phyloP scores from a whole-genome alignment of 2,797 vertebrate genomes.

The Notolabrus celidotus region DNA sequence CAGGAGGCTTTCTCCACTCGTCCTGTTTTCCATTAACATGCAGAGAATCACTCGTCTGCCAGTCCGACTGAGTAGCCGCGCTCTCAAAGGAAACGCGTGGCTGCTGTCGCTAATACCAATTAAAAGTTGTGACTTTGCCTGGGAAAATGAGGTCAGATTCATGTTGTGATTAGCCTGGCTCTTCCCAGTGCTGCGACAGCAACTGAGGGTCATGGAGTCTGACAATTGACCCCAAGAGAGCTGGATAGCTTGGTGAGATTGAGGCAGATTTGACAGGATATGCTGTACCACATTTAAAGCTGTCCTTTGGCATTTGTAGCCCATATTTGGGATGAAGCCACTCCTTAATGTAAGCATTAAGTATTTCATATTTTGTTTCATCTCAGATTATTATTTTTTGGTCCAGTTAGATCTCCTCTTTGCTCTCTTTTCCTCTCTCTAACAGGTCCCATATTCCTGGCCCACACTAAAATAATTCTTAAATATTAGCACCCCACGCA shows the following conservation, averaged over 20 bases:
- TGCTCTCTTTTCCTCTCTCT: too few species aligned
- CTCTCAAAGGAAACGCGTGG: constrained; percentile 55
- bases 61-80: constrained; percentile 42
- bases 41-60: constrained; percentile 52
- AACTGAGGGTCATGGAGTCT: constrained; percentile 42
- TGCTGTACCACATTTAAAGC: neutral
- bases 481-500: too few species aligned
- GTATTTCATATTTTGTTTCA: too few species aligned
- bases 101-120: constrained; percentile 72
- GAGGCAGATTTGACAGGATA: constrained; percentile 3
- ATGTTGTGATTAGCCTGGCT: constrained; percentile 43
- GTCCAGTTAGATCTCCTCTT: too few species aligned
- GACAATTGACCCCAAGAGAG: constrained; percentile 28
- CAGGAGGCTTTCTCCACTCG: constrained; percentile 24
- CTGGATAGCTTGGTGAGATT: neutral
- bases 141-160: constrained; percentile 67
- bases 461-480: too few species aligned
- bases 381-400: too few species aligned
- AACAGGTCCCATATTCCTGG: too few species aligned
- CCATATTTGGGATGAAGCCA: neutral
- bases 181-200: constrained; percentile 29
- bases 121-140: constrained; percentile 75
- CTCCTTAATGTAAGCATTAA: neutral
- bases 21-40: constrained; percentile 58
- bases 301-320: too few species aligned